Percentiles rank a stretch among this genome's conserved stretches.
phyloP scores from a whole-genome alignment of 2,113 vertebrate species.

The Reinhardtius hippoglossoides region DNA sequence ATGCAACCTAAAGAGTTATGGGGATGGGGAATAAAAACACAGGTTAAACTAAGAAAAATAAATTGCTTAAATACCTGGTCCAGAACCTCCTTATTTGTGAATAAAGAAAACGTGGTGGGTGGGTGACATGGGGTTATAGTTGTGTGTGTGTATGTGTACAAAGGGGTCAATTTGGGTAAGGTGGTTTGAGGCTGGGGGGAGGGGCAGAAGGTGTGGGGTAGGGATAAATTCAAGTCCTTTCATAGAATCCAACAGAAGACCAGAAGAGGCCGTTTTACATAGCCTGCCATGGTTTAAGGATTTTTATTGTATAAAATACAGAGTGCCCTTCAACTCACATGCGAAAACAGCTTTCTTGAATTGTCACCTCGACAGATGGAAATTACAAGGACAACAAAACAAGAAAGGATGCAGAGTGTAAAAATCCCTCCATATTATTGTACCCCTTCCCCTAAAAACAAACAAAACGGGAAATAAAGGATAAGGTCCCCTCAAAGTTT shows the following conservation, averaged over 20 bases:
- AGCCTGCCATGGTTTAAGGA: constrained; percentile 88
- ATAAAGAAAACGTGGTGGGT: constrained; percentile 82
- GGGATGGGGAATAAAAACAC: constrained; percentile 77
- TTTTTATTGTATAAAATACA: constrained; percentile 85
- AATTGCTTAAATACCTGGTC: constrained; percentile 86
- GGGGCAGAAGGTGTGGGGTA: constrained; percentile 62
- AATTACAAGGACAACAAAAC: constrained; percentile 62
- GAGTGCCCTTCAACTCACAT: constrained; percentile 71
- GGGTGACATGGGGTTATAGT: constrained; percentile 66
- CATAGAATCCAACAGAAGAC: constrained; percentile 88
- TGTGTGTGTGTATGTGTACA: constrained; percentile 62
- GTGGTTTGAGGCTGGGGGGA: constrained; percentile 18
- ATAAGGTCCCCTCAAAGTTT: constrained; percentile 77
- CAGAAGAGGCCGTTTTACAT: constrained; percentile 79
- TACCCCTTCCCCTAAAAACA: constrained; percentile 40
- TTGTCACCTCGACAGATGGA: constrained; percentile 62
- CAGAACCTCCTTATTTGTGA: constrained; percentile 75
- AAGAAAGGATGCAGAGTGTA: constrained; percentile 68
- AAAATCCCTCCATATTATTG: constrained; percentile 68
- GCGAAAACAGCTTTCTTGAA: constrained; percentile 64
- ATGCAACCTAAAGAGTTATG: constrained; percentile 89
- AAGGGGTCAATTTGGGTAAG: constrained; percentile 53
- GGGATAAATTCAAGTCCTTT: constrained; percentile 87
- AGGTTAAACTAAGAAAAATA: constrained; percentile 86
- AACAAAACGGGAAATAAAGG: constrained; percentile 29